phyloP scores from a whole-genome alignment of 2,113 vertebrate species.

The Corythornis cristatus region DNA sequence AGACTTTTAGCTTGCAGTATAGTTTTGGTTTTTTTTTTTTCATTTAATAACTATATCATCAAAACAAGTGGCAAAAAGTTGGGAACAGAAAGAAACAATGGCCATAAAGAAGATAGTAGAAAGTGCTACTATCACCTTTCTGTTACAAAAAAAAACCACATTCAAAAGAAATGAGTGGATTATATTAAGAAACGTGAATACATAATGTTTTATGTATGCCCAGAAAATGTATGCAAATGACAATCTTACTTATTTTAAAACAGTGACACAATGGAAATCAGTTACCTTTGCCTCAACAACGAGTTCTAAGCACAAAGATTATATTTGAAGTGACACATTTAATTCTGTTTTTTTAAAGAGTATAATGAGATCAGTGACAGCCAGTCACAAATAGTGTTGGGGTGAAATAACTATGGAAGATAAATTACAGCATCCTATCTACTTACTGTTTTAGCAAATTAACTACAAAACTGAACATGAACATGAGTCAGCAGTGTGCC shows the following conservation, averaged over 20 bases:
- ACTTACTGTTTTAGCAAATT: background rate
- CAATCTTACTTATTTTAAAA: conserved; percentile 38
- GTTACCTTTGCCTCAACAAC: conserved; percentile 39
- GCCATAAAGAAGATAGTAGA: background rate
- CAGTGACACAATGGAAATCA: background rate
- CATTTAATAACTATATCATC: background rate
- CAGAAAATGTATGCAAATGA: conserved; percentile 30
- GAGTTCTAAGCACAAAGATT: conserved; percentile 1
- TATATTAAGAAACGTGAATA: conserved; percentile 36
- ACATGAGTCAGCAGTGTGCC: too few species aligned
- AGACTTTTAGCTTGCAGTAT: background rate
- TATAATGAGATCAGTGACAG: background rate
- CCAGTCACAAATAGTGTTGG: background rate
- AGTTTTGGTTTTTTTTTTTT: background rate
- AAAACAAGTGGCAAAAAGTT: background rate
- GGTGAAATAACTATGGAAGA: background rate
- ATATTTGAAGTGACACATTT: conserved; percentile 38
- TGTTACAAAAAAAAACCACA: background rate
- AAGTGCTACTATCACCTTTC: background rate
- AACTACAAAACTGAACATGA: background rate
- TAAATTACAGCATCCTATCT: background rate
- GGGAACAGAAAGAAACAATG: background rate
- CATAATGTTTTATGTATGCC: background rate
- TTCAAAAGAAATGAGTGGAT: background rate
- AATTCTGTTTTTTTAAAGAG: background rate